Evolutionary conservation across 1,140 invertebrate genomes (phyloP).

Genomic region (Archivesica marissinica): DNA sequence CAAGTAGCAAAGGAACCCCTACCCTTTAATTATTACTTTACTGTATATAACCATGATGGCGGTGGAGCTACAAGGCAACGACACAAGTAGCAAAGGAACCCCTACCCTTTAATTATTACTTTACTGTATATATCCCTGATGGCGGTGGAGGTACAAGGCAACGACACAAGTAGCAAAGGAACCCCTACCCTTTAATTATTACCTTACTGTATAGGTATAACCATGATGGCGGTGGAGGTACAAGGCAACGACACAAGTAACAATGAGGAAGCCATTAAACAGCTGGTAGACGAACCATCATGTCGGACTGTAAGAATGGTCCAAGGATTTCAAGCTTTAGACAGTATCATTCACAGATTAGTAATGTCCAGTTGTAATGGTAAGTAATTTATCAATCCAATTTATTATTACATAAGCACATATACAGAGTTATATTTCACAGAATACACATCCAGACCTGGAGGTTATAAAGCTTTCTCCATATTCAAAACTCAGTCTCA

Average conservation of each 20-base stretch:
- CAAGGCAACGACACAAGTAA: slow-evolving; percentile 9
- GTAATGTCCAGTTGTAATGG: neutral
- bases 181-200: too few relatives aligned
- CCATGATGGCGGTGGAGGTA: slow-evolving; percentile 15
- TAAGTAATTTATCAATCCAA: neutral
- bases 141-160: slow-evolving; percentile 22
- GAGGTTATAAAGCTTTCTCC: too few relatives aligned
- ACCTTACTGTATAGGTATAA: slow-evolving; percentile 40
- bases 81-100: too few relatives aligned
- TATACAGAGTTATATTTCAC: too few relatives aligned
- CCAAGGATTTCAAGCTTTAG: neutral
- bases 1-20: too few relatives aligned
- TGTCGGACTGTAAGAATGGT: slow-evolving; percentile 16
- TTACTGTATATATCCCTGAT: slow-evolving; percentile 21
- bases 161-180: neutral
- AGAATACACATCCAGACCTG: too few relatives aligned
- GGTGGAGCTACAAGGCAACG: too few relatives aligned
- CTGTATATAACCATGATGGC: too few relatives aligned
- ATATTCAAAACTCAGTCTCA: too few relatives aligned
- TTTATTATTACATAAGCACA: too few relatives aligned
- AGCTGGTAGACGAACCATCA: neutral
- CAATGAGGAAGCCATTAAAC: neutral
- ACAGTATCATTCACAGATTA: slow-evolving; percentile 3
- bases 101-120: too few relatives aligned
- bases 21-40: too few relatives aligned